Percentiles rank a stretch among this genome's conserved stretches.
phyloP scores from a whole-genome alignment of 2,113 vertebrate species.

The Lepus timidus region DNA sequence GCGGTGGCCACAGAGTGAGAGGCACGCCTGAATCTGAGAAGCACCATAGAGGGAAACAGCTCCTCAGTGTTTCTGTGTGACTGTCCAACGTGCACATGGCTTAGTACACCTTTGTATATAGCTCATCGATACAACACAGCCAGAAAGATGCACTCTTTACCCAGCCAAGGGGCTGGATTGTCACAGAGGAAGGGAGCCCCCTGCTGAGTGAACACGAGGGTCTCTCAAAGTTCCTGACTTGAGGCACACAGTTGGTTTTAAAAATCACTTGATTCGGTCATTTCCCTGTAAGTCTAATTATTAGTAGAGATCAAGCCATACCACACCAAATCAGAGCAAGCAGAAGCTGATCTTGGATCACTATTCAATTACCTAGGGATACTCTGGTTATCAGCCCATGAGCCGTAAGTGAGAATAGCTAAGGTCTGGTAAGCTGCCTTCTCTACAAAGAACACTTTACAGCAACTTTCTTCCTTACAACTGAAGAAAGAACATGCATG shows the following conservation, averaged over 20 bases:
- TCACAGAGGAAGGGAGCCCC: background rate
- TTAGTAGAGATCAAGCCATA: background rate
- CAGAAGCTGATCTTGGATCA: background rate
- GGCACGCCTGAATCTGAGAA: background rate
- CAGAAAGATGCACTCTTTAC: conserved; percentile 9
- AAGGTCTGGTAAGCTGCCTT: background rate
- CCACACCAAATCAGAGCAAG: background rate
- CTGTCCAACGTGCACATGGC: background rate
- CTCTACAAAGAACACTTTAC: background rate
- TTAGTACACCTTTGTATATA: conserved; percentile 2
- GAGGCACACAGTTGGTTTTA: background rate
- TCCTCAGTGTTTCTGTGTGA: conserved; percentile 22
- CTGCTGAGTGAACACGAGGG: background rate
- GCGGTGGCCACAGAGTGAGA: conserved; percentile 37
- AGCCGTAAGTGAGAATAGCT: background rate
- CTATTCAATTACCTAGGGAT: background rate
- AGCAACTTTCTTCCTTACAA: background rate
- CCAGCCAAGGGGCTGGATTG: background rate
- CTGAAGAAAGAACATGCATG: background rate
- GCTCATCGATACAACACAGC: background rate
- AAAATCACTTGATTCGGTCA: background rate
- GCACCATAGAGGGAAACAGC: conserved; percentile 12
- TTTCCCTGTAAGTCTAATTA: conserved; percentile 13
- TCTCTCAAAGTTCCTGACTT: background rate
- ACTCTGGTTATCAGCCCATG: background rate